Conservation (phyloP, 2,113 vertebrate species). For the pig (Sus scrofa) region DNA sequence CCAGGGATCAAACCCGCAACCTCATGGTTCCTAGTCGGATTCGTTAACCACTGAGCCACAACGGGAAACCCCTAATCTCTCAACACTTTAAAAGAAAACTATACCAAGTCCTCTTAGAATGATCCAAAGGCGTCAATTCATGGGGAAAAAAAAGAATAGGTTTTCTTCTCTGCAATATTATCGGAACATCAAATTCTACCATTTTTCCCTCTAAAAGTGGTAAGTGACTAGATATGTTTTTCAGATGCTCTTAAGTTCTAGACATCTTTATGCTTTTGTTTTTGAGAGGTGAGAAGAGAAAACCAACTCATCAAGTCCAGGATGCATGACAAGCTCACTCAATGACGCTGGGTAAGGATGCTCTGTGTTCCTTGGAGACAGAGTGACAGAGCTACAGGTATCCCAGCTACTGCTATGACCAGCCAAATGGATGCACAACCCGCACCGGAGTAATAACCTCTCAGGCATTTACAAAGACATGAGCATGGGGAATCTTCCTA, state of each 20-base stretch:
- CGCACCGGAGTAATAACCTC: neutral
- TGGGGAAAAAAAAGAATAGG: neutral
- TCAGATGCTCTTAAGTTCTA: neutral
- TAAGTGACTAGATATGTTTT: conserved; percentile 21
- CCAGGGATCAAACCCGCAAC: too few species aligned
- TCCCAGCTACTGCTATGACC: neutral
- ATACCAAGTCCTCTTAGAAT: neutral
- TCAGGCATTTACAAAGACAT: neutral
- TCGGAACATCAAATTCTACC: neutral
- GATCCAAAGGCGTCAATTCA: neutral
- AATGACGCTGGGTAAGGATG: neutral
- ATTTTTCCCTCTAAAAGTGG: neutral
- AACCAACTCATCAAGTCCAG: neutral
- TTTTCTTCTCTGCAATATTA: neutral
- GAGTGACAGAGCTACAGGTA: neutral
- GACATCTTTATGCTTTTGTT: neutral
- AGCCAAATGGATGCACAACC: neutral
- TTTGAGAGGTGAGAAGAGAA: neutral
- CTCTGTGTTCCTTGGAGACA: neutral
- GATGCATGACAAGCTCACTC: neutral
- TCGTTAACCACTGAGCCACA: too few species aligned
- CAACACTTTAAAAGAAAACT: conserved; percentile 29
- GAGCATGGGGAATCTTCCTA: neutral
- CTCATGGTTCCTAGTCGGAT: too few species aligned
- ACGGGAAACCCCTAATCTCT: too few species aligned